Percentiles rank a stretch among this genome's conserved stretches.
Conservation (phyloP, 2,888 invertebrate genomes). For the Sphaerophoria rueppellii region DNA sequence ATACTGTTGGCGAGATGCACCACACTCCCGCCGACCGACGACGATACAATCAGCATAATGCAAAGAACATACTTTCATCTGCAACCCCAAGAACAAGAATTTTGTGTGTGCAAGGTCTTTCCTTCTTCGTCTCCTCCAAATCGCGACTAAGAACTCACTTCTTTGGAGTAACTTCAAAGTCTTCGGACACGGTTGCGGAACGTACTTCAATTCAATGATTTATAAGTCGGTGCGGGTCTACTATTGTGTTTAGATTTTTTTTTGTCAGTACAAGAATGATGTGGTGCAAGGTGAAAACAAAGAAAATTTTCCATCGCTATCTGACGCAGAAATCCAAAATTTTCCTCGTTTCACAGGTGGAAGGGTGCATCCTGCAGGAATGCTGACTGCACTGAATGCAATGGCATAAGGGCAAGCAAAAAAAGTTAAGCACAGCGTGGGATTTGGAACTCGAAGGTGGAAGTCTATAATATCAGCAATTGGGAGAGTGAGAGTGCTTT, state of each 20-base stretch:
- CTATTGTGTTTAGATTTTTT: constrained; percentile 11
- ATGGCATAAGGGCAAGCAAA: not conserved
- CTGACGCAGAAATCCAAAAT: constrained; percentile 52
- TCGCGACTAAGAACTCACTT: constrained; percentile 9
- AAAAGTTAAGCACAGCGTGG: not conserved
- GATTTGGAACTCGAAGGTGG: not conserved
- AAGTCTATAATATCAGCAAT: not conserved
- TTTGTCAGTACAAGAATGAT: not conserved
- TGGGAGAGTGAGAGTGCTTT: constrained; percentile 17
- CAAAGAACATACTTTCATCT: constrained; percentile 42
- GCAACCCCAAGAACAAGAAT: constrained; percentile 4
- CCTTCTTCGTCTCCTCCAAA: not conserved
- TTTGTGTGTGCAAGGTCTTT: constrained; percentile 33
- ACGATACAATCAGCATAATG: constrained; percentile 53
- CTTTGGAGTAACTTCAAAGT: not conserved
- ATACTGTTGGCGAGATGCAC: not conserved
- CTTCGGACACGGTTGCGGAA: constrained; percentile 52
- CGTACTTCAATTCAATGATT: constrained; percentile 61
- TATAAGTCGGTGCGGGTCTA: constrained; percentile 37
- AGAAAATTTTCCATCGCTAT: constrained; percentile 53
- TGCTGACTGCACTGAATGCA: not conserved
- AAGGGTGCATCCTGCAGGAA: not conserved
- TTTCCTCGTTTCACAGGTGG: not conserved
- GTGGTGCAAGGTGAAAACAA: constrained; percentile 44
- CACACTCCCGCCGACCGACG: constrained; percentile 45